These are phyloP conservation scores for Sebastes iracundus DNA, from an alignment of 2,797 vertebrate genomes.

Conservation along the genomic window DNA sequence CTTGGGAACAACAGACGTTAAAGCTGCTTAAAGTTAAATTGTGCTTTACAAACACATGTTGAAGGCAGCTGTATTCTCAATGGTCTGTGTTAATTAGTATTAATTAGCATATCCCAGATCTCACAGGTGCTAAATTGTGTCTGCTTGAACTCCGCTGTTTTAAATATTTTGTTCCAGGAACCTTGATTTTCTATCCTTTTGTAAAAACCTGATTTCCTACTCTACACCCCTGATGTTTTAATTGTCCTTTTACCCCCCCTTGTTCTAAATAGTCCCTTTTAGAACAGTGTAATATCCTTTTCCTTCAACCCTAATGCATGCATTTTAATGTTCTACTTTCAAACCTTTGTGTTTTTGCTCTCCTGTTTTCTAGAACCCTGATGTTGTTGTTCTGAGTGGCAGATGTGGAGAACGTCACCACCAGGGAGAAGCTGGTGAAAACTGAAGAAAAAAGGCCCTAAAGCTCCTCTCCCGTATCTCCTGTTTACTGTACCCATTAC, in stretches of 20 bases:
- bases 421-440: constrained; percentile 50
- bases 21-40: neutral
- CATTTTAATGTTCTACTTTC: neutral
- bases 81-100: neutral
- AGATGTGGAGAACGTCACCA: constrained; percentile 49
- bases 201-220: neutral
- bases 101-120: neutral
- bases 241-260: neutral
- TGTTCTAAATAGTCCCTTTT: constrained; percentile 2
- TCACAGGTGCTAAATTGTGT: constrained; percentile 11
- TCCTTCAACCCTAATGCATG: neutral
- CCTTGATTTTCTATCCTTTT: neutral
- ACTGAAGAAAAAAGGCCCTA: constrained; percentile 60
- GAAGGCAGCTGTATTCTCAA: neutral
- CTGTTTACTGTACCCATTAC: constrained; percentile 57
- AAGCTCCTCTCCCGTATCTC: constrained; percentile 49
- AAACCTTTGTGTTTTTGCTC: constrained; percentile 1
- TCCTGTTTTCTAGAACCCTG: constrained; percentile 70
- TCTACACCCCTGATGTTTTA: neutral
- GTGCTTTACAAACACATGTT: neutral
- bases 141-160: neutral
- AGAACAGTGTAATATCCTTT: neutral
- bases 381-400: constrained; percentile 52
- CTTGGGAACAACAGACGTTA: neutral
- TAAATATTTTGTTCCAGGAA: neutral